Percentiles rank a stretch among this genome's conserved stretches.
phyloP scores from a whole-genome alignment of 2,888 invertebrate species.

The Cabera pusaria region DNA sequence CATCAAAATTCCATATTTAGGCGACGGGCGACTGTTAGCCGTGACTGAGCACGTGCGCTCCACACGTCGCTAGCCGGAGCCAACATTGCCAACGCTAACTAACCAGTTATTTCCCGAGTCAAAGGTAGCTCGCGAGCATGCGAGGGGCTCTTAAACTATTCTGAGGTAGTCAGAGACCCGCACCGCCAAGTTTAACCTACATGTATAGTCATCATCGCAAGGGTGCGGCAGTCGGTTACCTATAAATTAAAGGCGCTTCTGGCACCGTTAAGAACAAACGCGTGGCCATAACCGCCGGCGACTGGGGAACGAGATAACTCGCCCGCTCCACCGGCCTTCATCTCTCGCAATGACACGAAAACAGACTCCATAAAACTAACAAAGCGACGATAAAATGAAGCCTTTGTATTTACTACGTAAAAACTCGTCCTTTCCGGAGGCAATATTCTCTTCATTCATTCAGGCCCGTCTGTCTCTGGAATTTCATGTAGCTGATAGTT shows the following conservation, averaged over 20 bases:
- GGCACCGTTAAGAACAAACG: no score
- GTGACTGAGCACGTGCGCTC: conserved; percentile 26
- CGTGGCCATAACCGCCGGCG: conserved; percentile 5
- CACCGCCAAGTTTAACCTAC: no score
- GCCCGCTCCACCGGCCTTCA: conserved; percentile 6
- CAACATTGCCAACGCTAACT: no score
- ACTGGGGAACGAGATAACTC: conserved; percentile 11
- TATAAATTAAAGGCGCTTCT: no score
- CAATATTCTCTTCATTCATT: no score
- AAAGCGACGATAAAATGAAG: conserved; percentile 15
- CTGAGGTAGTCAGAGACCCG: no score
- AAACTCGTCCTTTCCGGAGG: conserved; percentile 7
- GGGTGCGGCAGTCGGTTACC: no score
- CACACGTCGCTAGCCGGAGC: no score
- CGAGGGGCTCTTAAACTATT: no score
- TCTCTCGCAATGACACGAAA: conserved; percentile 7
- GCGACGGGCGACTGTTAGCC: conserved; percentile 15
- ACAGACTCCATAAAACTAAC: conserved; percentile 16
- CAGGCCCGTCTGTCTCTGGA: conserved; percentile 3
- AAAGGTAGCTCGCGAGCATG: no score
- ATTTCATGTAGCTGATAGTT: conserved; percentile 27
- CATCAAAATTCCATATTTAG: conserved; percentile 32
- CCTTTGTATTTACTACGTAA: conserved; percentile 20
- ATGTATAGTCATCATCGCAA: no score
- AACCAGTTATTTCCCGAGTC: no score